Evolutionary conservation across 1,140 invertebrate genomes (phyloP).

Genomic region (Oedothorax gibbosus): DNA sequence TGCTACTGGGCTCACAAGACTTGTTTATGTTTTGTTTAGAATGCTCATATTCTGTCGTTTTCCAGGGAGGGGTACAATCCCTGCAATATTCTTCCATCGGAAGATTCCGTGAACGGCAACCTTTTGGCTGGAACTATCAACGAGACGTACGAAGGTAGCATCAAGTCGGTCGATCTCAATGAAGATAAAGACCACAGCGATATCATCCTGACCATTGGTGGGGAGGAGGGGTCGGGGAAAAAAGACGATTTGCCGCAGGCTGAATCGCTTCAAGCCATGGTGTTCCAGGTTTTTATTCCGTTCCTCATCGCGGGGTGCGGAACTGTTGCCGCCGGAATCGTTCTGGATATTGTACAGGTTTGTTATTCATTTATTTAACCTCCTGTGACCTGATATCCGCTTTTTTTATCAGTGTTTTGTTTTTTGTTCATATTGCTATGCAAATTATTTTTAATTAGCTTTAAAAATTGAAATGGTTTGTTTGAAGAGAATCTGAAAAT

Average conservation of each 20-base stretch:
- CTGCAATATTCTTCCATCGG: neutral
- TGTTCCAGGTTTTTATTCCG: constrained; percentile 71
- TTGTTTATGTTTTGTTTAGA: too few species aligned
- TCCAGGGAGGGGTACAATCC: neutral
- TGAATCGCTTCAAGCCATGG: constrained; percentile 60
- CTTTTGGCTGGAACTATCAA: constrained; percentile 45
- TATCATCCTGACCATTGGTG: constrained; percentile 54
- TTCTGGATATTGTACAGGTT: constrained; percentile 70
- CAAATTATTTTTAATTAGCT: too few species aligned
- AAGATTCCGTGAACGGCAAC: constrained; percentile 17
- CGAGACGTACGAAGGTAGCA: constrained; percentile 55
- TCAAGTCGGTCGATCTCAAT: constrained; percentile 54
- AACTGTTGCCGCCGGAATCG: constrained; percentile 71
- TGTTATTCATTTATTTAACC: neutral
- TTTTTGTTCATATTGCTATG: too few species aligned
- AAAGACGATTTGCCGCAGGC: constrained; percentile 24
- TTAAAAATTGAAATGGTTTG: too few species aligned
- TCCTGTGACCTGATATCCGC: too few species aligned
- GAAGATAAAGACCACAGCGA: constrained; percentile 59
- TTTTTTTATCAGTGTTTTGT: too few species aligned
- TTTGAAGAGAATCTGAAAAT: too few species aligned
- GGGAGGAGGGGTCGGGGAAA: constrained; percentile 6
- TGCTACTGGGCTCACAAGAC: too few species aligned
- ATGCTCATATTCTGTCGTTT: neutral
- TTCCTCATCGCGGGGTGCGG: constrained; percentile 72